phyloP scores from a whole-genome alignment of 1,140 invertebrate species.

The Cepaea nemoralis region DNA sequence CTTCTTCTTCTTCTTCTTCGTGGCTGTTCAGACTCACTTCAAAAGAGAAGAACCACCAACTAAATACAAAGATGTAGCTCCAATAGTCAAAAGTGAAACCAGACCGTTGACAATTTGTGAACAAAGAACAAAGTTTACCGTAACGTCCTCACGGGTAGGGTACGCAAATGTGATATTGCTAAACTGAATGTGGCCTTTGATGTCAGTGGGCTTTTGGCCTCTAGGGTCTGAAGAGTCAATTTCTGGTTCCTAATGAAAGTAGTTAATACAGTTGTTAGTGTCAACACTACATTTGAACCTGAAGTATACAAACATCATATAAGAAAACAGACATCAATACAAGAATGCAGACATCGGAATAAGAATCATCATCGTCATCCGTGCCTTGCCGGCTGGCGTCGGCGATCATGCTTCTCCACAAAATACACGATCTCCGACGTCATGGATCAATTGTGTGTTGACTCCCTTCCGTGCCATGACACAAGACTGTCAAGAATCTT shows the following conservation, averaged over 20 bases:
- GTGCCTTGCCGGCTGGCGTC: no score
- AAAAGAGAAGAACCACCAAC: neutral
- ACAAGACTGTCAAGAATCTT: no score
- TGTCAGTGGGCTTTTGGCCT: constrained; percentile 75
- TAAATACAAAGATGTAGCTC: neutral
- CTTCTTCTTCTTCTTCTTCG: no score
- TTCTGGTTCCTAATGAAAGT: constrained; percentile 73
- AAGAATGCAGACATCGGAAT: neutral
- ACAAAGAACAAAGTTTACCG: constrained; percentile 36
- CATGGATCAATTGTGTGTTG: no score
- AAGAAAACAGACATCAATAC: neutral
- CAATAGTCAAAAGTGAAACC: neutral
- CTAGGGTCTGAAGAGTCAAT: constrained; percentile 80
- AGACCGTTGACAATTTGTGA: neutral
- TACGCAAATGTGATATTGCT: constrained; percentile 80
- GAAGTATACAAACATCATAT: no score
- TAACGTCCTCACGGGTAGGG: constrained; percentile 82
- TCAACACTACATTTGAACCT: no score
- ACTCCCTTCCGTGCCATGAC: no score
- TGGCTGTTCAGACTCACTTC: neutral
- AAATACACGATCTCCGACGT: no score
- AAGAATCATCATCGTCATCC: neutral
- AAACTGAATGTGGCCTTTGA: constrained; percentile 81
- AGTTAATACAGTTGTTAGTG: no score
- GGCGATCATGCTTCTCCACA: no score